Evolutionary conservation across 2,797 vertebrate genomes (phyloP).

Genomic region (Hipposideros larvatus): DNA sequence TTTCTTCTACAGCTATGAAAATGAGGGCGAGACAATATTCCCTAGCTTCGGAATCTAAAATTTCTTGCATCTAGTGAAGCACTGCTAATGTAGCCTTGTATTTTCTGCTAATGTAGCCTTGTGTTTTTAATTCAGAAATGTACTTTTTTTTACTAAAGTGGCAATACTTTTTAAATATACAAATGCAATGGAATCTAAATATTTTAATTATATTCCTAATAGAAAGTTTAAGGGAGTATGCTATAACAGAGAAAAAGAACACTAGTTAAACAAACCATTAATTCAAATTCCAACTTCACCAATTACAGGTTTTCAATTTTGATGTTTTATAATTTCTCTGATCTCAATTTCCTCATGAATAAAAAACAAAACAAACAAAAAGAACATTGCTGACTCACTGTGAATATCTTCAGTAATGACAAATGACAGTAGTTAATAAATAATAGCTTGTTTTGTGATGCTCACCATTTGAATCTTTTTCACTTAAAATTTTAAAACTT

Average conservation of each 20-base stretch:
- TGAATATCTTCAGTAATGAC: constrained; percentile 53
- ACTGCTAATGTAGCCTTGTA: not conserved
- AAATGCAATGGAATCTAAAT: constrained; percentile 51
- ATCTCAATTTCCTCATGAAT: constrained; percentile 16
- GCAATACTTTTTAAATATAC: not conserved
- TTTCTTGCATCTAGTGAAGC: not conserved
- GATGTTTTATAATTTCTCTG: not conserved
- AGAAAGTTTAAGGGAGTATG: not conserved
- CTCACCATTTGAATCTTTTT: not conserved
- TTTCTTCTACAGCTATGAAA: not conserved
- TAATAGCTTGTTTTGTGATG: not conserved
- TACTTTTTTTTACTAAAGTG: not conserved
- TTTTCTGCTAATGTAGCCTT: not conserved
- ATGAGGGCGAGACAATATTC: not conserved
- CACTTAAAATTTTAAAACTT: constrained; percentile 6
- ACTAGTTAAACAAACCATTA: not conserved
- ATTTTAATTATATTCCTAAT: not conserved
- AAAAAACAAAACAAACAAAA: not conserved
- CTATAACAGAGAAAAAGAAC: not conserved
- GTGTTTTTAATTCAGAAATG: not conserved
- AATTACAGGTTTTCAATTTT: not conserved
- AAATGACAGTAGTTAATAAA: not conserved
- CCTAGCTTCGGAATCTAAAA: not conserved
- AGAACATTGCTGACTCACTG: not conserved
- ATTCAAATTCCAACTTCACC: constrained; percentile 45